Evolutionary conservation across 2,113 vertebrate genomes (phyloP).

Genomic region (Callocephalon fimbriatum): DNA sequence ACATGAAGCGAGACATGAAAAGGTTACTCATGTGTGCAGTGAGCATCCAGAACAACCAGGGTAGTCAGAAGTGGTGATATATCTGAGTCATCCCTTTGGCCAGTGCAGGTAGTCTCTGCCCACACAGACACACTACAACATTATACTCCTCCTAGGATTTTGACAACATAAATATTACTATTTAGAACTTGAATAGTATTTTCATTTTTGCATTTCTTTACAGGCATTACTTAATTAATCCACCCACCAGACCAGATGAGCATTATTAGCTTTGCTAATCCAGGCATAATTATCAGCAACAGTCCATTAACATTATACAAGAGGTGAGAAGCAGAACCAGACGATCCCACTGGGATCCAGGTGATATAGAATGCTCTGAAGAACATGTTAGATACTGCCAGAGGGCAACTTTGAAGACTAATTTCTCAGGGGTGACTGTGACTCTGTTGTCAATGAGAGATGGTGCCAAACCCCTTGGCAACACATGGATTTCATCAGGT

Average conservation of each 20-base stretch:
- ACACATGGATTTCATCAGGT: not conserved
- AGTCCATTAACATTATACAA: not conserved
- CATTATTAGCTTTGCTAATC: conserved; percentile 11
- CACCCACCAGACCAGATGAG: not conserved
- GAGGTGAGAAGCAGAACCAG: not conserved
- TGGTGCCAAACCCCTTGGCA: not conserved
- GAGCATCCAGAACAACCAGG: not conserved
- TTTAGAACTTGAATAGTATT: not conserved
- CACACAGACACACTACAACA: not conserved
- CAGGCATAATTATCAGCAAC: not conserved
- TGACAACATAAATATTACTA: not conserved
- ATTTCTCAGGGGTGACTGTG: not conserved
- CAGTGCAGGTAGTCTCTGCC: not conserved
- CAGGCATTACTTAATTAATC: not conserved
- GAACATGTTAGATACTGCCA: not conserved
- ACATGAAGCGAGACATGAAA: not conserved
- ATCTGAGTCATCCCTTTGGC: not conserved
- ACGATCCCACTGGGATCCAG: not conserved
- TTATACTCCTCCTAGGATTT: not conserved
- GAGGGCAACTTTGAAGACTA: not conserved
- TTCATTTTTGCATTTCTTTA: not conserved
- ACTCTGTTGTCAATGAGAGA: not conserved
- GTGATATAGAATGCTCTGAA: not conserved
- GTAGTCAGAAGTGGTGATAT: not conserved
- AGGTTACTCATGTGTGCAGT: not conserved